These are phyloP conservation scores for Euphysa ruthae DNA, from an alignment of 30 jellyfish, hydroid and myxozoan genomes.

Conservation along the genomic window DNA sequence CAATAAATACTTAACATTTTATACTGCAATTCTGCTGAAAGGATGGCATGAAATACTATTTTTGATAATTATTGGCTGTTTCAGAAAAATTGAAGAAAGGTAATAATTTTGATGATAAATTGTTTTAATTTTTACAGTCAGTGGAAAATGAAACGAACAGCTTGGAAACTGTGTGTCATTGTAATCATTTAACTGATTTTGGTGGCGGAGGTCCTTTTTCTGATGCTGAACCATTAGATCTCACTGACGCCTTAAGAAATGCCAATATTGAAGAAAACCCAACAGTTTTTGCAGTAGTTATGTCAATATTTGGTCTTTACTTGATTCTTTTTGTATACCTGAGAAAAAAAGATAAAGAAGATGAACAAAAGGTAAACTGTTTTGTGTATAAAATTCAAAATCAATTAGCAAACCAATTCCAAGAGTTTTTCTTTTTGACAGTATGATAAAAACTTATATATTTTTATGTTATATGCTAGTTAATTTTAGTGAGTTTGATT, in stretches of 20 bases:
- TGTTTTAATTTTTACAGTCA: background rate
- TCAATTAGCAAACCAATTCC: no score
- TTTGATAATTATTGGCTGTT: no score
- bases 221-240: constrained; percentile 72
- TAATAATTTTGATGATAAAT: no score
- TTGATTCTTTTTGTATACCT: constrained; percentile 61
- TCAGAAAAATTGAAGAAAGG: no score
- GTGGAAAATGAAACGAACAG: constrained; percentile 37
- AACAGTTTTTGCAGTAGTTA: constrained; percentile 69
- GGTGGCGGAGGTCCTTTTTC: constrained; percentile 95
- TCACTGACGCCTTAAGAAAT: constrained; percentile 69
- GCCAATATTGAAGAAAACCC: constrained; percentile 75
- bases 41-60: no score
- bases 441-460: no score
- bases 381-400: background rate
- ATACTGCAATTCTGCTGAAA: no score
- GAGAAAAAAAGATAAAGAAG: constrained; percentile 64
- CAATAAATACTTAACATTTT: no score
- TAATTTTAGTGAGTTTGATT: no score
- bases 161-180: constrained; percentile 51
- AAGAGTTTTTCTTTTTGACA: no score
- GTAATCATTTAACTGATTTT: constrained; percentile 79
- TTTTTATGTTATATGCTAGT: no score
- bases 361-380: constrained; percentile 47
- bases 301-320: constrained; percentile 62